phyloP scores from a whole-genome alignment of 2,113 vertebrate species.

The Artemisiospiza belli region DNA sequence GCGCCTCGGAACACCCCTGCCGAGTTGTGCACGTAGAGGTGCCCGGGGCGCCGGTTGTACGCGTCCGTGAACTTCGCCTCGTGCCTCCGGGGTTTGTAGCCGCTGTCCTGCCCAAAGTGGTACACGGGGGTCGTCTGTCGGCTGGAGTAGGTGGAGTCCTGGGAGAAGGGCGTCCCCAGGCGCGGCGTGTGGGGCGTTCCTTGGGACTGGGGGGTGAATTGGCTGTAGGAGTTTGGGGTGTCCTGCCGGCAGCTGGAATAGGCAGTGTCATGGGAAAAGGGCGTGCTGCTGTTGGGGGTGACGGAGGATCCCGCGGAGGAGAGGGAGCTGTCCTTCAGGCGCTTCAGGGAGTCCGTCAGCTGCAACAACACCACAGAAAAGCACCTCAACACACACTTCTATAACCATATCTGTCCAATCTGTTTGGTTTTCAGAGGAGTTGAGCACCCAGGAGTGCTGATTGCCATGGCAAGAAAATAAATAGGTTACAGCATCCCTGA shows the following conservation, averaged over 20 bases:
- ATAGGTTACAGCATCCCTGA: background rate
- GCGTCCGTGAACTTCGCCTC: constrained; percentile 94
- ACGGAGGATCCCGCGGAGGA: constrained; percentile 76
- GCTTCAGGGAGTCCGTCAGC: constrained; percentile 85
- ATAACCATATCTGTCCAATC: background rate
- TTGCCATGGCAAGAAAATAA: background rate
- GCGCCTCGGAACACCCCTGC: constrained; percentile 72
- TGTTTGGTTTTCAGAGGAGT: background rate
- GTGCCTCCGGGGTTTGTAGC: constrained; percentile 88
- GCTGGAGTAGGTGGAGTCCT: constrained; percentile 95
- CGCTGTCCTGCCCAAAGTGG: constrained; percentile 83
- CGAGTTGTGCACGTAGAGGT: constrained; percentile 84
- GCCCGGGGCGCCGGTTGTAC: constrained; percentile 91
- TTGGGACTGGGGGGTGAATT: constrained; percentile 89
- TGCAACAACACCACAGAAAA: constrained; percentile 14
- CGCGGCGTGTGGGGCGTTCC: constrained; percentile 91
- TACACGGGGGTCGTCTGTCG: constrained; percentile 92
- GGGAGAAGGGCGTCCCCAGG: constrained; percentile 91
- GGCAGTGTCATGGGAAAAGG: constrained; percentile 92
- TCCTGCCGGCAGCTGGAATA: constrained; percentile 95
- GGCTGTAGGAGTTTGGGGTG: constrained; percentile 90
- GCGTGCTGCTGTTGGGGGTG: constrained; percentile 90
- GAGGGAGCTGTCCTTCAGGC: constrained; percentile 81
- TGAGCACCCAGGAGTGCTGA: background rate
- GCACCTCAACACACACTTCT: background rate